These are phyloP conservation scores for Synanthedon formicaeformis DNA, from an alignment of 2,888 invertebrate genomes.

Conservation along the genomic window DNA sequence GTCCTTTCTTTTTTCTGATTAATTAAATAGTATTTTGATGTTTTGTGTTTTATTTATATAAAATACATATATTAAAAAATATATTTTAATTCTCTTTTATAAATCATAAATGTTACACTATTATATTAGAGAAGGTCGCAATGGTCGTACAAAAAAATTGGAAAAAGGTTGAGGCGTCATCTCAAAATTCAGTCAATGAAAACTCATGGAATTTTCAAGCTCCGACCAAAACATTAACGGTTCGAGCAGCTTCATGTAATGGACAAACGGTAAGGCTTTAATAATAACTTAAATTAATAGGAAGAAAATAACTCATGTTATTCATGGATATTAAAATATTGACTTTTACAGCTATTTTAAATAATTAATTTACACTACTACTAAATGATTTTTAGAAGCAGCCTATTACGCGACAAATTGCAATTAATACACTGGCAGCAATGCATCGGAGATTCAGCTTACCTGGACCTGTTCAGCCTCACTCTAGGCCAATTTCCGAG, in stretches of 20 bases:
- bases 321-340: not conserved
- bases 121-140: constrained; percentile 19
- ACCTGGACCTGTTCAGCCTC: constrained; percentile 68
- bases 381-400: constrained; percentile 42
- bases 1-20: too few relatives aligned
- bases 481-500: constrained; percentile 62
- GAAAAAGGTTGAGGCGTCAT: constrained; percentile 41
- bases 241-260: constrained; percentile 30
- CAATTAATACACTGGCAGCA: constrained; percentile 76
- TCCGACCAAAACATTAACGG: constrained; percentile 36
- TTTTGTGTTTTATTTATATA: too few relatives aligned
- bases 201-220: constrained; percentile 49
- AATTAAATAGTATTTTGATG: too few relatives aligned
- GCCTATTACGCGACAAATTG: constrained; percentile 73
- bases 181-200: constrained; percentile 32
- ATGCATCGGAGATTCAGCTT: constrained; percentile 70
- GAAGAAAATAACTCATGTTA: not conserved
- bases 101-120: not conserved
- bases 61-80: too few relatives aligned
- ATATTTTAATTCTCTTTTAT: too few relatives aligned
- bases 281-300: not conserved
- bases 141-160: constrained; percentile 64
- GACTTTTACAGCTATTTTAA: too few relatives aligned
- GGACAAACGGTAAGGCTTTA: constrained; percentile 40
- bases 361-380: too few relatives aligned